Conservation (phyloP, 2,888 invertebrate genomes). For the Anthophora plumipes region DNA sequence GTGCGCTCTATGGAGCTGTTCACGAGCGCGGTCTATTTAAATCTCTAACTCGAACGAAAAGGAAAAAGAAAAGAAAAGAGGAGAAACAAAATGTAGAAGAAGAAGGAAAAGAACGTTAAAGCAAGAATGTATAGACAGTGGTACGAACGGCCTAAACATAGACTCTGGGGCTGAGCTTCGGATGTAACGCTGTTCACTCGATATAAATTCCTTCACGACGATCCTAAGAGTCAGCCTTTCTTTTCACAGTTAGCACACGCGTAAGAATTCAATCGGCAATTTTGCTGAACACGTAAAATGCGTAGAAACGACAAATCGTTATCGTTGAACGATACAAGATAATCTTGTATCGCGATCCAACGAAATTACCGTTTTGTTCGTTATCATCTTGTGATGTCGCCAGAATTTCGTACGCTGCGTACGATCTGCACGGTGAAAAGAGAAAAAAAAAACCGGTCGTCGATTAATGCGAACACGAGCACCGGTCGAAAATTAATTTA, state of each 20-base stretch:
- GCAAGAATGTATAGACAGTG: not conserved
- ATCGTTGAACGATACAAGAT: not conserved
- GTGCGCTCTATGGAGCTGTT: too few species aligned
- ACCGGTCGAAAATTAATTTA: constrained; percentile 56
- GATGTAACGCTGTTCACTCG: not conserved
- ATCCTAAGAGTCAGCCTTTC: not conserved
- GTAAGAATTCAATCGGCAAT: not conserved
- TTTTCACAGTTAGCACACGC: too few species aligned
- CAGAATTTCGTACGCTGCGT: constrained; percentile 35
- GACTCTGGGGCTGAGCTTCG: not conserved
- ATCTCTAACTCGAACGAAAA: not conserved
- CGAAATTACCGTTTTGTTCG: not conserved
- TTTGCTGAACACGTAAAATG: not conserved
- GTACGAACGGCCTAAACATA: not conserved
- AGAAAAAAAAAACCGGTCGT: constrained; percentile 2
- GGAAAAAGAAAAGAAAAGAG: too few species aligned
- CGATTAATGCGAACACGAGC: constrained; percentile 11
- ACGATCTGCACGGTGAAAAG: constrained; percentile 3
- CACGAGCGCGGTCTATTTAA: not conserved
- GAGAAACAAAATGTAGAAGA: too few species aligned
- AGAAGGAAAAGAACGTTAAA: not conserved
- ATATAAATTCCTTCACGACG: not conserved
- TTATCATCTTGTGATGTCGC: constrained; percentile 16
- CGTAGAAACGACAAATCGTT: not conserved
- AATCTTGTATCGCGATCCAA: not conserved